These are phyloP conservation scores for Stigmatopora nigra DNA, from an alignment of 2,113 vertebrate species.

Conservation along the genomic window DNA sequence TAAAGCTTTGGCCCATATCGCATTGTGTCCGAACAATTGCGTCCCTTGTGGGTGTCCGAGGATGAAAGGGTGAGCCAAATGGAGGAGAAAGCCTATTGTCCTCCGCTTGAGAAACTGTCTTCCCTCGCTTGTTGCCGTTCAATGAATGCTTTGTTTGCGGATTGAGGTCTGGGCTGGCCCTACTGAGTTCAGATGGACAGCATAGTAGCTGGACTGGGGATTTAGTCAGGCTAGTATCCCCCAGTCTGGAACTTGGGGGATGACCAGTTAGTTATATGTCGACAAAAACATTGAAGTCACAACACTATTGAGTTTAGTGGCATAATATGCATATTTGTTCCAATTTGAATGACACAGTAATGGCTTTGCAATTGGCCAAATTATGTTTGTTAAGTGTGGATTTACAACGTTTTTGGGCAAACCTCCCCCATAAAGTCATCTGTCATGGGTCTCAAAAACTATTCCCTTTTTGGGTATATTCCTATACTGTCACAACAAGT, in stretches of 20 bases:
- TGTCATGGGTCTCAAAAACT: background rate
- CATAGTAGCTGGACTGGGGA: slow-evolving; percentile 14
- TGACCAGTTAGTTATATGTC: background rate
- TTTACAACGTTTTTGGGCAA: background rate
- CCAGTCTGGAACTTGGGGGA: slow-evolving; percentile 16
- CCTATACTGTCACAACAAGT: background rate
- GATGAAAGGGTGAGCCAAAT: slow-evolving; percentile 66
- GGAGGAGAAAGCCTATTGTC: slow-evolving; percentile 68
- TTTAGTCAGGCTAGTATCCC: slow-evolving; percentile 10
- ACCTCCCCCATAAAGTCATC: background rate
- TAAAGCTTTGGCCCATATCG: slow-evolving; percentile 62
- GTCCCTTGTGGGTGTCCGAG: slow-evolving; percentile 65
- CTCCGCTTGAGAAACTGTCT: slow-evolving; percentile 68
- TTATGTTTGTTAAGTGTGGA: background rate
- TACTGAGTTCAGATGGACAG: slow-evolving; percentile 42
- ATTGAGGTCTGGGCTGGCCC: slow-evolving; percentile 17
- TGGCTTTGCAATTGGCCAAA: background rate
- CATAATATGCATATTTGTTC: background rate
- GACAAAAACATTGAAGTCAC: too few relatives aligned
- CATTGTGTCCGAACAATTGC: slow-evolving; percentile 68
- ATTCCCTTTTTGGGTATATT: slow-evolving; percentile 5
- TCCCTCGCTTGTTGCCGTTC: slow-evolving; percentile 61
- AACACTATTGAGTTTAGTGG: too few relatives aligned
- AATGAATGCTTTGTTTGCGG: slow-evolving; percentile 66
- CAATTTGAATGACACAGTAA: background rate